A percentile compares a stretch with the other conserved stretches of the same genome.
phyloP scores from a whole-genome alignment of 2,888 invertebrate genomes.

The Branchellion lobata region DNA sequence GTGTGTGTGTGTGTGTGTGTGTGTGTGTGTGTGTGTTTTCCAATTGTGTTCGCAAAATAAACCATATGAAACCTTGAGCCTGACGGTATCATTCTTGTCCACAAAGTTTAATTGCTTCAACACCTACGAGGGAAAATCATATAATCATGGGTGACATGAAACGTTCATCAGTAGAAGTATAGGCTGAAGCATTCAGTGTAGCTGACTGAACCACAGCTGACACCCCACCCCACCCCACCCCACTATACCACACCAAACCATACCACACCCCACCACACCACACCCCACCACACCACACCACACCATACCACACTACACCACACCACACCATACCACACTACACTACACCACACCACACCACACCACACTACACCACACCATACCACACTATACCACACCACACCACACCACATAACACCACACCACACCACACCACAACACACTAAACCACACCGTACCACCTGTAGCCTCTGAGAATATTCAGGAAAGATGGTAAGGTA shows the following conservation, averaged over 20 bases:
- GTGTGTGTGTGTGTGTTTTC: background rate
- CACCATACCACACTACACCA: no score
- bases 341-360: no score
- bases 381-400: no score
- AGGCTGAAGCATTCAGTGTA: no score
- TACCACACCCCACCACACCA: no score
- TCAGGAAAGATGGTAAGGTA: slow-evolving; percentile 84
- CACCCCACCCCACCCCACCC: no score
- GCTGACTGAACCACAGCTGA: no score
- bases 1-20: background rate
- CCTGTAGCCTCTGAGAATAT: slow-evolving; percentile 71
- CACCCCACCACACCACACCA: no score
- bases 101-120: slow-evolving; percentile 77
- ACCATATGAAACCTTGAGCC: background rate
- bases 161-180: background rate
- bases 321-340: no score
- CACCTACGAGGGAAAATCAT: slow-evolving; percentile 56
- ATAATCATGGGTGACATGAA: background rate
- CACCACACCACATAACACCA: background rate
- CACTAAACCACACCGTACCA: slow-evolving; percentile 49
- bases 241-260: no score
- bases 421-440: background rate
- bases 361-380: no score
- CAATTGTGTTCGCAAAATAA: no score
- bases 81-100: slow-evolving; percentile 69